Conservation (phyloP, 1,140 invertebrate genomes). For the Macrocentrus cingulum region DNA sequence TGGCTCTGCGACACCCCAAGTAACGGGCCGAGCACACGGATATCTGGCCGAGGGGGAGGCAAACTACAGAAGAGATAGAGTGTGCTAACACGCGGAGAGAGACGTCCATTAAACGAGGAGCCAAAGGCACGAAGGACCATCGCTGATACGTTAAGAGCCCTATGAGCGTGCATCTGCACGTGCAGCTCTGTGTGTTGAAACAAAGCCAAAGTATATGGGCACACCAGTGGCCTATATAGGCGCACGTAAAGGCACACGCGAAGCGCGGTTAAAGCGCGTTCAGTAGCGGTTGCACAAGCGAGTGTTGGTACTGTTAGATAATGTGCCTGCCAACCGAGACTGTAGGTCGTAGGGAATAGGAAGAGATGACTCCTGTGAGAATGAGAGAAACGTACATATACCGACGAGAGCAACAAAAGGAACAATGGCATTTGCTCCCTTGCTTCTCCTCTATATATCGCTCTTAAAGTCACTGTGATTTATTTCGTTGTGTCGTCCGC, state of each 20-base stretch:
- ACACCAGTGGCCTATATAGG: constrained; percentile 22
- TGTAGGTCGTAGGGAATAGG: constrained; percentile 49
- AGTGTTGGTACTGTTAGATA: constrained; percentile 52
- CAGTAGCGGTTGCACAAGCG: constrained; percentile 16
- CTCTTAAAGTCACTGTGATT: too few species aligned
- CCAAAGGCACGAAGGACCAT: not conserved
- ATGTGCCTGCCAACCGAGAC: constrained; percentile 41
- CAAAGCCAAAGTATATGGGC: constrained; percentile 16
- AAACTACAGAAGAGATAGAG: constrained; percentile 21
- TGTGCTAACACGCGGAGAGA: not conserved
- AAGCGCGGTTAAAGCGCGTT: constrained; percentile 9
- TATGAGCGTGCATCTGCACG: not conserved
- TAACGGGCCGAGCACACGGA: constrained; percentile 43
- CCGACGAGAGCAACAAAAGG: not conserved
- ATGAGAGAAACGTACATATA: constrained; percentile 13
- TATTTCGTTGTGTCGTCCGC: too few species aligned
- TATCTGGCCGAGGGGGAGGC: constrained; percentile 40
- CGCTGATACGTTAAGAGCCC: constrained; percentile 1
- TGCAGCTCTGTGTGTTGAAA: constrained; percentile 6
- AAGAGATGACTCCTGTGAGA: constrained; percentile 4
- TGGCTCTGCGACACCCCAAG: constrained; percentile 57
- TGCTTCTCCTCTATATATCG: not conserved
- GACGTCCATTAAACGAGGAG: not conserved
- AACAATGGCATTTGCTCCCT: not conserved
- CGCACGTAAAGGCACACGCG: constrained; percentile 15